Conservation (phyloP, 2,113 vertebrate genomes). For the Rutilus rutilus region DNA sequence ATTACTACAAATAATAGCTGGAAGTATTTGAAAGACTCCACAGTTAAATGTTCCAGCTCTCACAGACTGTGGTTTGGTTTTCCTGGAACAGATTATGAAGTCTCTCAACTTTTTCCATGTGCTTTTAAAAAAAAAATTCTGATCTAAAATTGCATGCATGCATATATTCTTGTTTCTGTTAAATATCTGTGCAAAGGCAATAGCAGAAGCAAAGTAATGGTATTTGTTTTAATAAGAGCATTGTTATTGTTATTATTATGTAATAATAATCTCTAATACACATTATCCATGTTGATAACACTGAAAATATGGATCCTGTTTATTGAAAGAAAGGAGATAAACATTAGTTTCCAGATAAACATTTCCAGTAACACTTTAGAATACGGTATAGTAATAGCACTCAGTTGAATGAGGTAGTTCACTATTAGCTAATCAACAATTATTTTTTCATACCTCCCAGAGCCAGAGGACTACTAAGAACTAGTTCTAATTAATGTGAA, state of each 20-base stretch:
- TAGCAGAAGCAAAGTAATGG: background rate
- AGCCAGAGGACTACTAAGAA: no score
- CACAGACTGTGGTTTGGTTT: slow-evolving; percentile 31
- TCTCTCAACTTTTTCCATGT: background rate
- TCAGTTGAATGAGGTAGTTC: no score
- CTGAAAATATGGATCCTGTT: background rate
- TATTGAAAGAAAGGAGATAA: background rate
- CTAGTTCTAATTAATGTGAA: no score
- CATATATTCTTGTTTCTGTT: background rate
- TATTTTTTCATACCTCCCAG: no score
- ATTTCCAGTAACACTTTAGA: background rate
- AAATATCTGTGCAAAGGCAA: background rate
- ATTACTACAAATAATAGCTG: background rate
- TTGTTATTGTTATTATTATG: background rate
- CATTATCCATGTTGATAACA: background rate
- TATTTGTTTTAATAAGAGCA: background rate
- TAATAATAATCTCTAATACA: background rate
- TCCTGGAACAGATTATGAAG: slow-evolving; percentile 27
- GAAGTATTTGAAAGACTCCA: background rate
- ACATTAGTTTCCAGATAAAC: background rate
- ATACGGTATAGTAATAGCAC: no score
- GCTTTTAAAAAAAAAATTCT: background rate
- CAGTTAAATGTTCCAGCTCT: background rate
- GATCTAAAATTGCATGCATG: background rate
- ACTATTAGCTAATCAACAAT: no score